Evolutionary conservation across 2,797 vertebrate genomes (phyloP).

Genomic region (Mastacembelus armatus): DNA sequence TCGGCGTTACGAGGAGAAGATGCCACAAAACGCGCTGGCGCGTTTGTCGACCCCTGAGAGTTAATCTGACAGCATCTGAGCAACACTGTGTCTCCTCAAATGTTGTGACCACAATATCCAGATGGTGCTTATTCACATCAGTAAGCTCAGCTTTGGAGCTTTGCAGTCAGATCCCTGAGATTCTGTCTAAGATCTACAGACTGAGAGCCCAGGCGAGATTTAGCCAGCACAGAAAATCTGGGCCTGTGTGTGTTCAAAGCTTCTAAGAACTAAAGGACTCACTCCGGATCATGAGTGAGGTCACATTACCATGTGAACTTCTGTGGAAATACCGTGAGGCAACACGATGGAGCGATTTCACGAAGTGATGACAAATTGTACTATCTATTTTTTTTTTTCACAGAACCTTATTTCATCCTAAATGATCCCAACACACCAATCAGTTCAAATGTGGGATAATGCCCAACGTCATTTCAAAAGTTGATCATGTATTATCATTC

Average conservation of each 20-base stretch:
- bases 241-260: constrained; percentile 59
- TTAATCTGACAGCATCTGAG: constrained; percentile 10
- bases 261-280: constrained; percentile 58
- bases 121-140: constrained; percentile 70
- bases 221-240: constrained; percentile 59
- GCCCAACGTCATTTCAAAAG: constrained; percentile 6
- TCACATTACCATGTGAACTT: constrained; percentile 68
- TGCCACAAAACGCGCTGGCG: too few relatives aligned
- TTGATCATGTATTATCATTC: not conserved
- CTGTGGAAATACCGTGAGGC: constrained; percentile 9
- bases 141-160: constrained; percentile 66
- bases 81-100: constrained; percentile 45
- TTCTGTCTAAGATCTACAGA: constrained; percentile 63
- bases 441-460: not conserved
- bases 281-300: constrained; percentile 54
- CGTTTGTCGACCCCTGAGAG: too few relatives aligned
- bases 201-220: constrained; percentile 54
- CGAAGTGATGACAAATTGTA: constrained; percentile 21
- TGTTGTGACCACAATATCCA: constrained; percentile 61
- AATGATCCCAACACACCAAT: not conserved
- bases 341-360: constrained; percentile 5
- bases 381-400: constrained; percentile 5
- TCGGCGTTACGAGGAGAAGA: too few relatives aligned
- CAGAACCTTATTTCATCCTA: not conserved
- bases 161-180: constrained; percentile 63